These are phyloP conservation scores for Sepiola atlantica DNA, from an alignment of 2,888 invertebrate species.

Conservation along the genomic window DNA sequence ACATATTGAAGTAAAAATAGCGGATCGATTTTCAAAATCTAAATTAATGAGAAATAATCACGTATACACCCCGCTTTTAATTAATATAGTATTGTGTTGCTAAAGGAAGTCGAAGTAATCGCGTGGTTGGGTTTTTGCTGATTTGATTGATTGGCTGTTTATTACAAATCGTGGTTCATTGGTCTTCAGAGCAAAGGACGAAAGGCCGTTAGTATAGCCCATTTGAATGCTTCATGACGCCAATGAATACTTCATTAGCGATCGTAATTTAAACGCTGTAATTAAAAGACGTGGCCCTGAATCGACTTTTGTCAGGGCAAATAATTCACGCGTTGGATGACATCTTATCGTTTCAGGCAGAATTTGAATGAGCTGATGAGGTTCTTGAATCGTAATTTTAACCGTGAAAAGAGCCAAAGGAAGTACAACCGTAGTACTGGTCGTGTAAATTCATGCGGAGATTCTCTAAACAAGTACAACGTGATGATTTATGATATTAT, in stretches of 20 bases:
- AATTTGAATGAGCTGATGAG: not conserved
- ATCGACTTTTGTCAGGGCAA: not conserved
- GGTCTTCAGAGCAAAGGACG: not conserved
- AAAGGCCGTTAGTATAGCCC: not conserved
- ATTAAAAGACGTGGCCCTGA: not conserved
- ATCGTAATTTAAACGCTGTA: constrained; percentile 7
- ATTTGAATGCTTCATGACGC: not conserved
- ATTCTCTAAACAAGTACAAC: not conserved
- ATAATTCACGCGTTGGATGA: not conserved
- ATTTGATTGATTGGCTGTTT: not conserved
- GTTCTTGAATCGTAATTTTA: not conserved
- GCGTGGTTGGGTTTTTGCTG: not conserved
- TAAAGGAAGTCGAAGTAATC: not conserved
- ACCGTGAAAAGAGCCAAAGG: no score
- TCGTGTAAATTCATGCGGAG: not conserved
- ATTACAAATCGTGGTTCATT: not conserved
- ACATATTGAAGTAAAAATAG: no score
- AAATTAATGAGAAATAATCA: not conserved
- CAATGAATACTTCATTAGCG: not conserved
- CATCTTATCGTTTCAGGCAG: not conserved
- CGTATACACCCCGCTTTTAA: not conserved
- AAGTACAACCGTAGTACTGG: not conserved
- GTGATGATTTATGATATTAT: not conserved
- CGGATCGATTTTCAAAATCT: not conserved
- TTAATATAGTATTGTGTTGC: not conserved